Evolutionary conservation across 2,888 invertebrate genomes (phyloP).

Genomic region (Orthonychiurus folsomi): DNA sequence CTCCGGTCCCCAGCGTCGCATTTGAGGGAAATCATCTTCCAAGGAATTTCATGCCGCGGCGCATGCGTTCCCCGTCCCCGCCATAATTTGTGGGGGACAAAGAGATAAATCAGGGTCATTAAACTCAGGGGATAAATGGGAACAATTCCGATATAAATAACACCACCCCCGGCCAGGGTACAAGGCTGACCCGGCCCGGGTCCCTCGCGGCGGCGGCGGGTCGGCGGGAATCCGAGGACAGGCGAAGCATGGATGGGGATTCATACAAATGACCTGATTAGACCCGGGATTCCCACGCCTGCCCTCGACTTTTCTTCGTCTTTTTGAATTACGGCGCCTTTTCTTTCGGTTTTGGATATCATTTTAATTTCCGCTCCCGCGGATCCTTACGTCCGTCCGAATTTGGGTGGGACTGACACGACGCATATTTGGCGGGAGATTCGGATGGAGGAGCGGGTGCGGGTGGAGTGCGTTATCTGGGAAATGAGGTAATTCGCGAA

Average conservation of each 20-base stretch:
- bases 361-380: neutral
- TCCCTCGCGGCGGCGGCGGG: no score
- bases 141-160: neutral
- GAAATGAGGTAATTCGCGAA: conserved; percentile 1
- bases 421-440: neutral
- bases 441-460: no score
- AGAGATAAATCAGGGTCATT: neutral
- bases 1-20: no score
- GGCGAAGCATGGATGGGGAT: neutral
- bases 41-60: no score
- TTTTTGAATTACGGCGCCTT: neutral
- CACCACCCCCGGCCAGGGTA: no score
- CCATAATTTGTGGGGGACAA: neutral
- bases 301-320: no score
- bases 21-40: no score
- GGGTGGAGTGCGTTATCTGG: neutral
- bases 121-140: neutral
- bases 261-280: neutral
- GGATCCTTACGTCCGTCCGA: neutral
- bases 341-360: neutral
- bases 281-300: no score
- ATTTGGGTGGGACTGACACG: no score
- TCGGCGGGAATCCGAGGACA: no score
- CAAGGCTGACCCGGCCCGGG: no score
- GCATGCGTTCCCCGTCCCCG: neutral